These are phyloP conservation scores for Gasteruption jaculator DNA, from an alignment of 2,888 invertebrate species.

Conservation along the genomic window DNA sequence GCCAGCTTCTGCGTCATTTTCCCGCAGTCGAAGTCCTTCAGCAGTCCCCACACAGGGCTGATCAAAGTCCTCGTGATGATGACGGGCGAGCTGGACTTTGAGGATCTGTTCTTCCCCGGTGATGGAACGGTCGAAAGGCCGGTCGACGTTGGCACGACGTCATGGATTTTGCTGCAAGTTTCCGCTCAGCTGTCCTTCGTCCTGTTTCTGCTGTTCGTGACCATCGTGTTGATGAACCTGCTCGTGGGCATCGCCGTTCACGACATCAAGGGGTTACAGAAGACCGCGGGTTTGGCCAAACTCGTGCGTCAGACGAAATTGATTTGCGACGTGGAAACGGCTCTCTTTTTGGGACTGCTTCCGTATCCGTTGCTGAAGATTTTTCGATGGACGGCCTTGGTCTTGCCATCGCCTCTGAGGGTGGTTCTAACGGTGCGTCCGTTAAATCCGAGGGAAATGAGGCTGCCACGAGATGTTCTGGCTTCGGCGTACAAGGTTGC, in stretches of 20 bases:
- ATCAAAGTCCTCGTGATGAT: constrained; percentile 85
- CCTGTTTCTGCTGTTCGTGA: constrained; percentile 75
- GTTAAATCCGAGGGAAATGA: constrained; percentile 76
- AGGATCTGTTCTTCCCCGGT: constrained; percentile 58
- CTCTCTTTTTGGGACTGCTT: constrained; percentile 73
- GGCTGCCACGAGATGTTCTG: constrained; percentile 74
- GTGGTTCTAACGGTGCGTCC: constrained; percentile 81
- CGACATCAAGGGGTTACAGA: constrained; percentile 80
- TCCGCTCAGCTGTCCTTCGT: constrained; percentile 81
- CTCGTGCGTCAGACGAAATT: constrained; percentile 80
- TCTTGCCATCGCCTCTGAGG: constrained; percentile 76
- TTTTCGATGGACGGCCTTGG: constrained; percentile 72
- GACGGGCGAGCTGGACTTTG: constrained; percentile 80
- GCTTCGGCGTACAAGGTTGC: constrained; percentile 79
- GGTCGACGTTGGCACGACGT: constrained; percentile 34
- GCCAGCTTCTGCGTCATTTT: constrained; percentile 86
- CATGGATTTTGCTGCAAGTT: constrained; percentile 65
- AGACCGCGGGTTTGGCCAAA: constrained; percentile 80
- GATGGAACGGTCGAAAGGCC: constrained; percentile 70
- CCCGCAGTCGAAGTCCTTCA: constrained; percentile 75
- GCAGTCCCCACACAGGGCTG: constrained; percentile 79
- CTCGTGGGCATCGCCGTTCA: constrained; percentile 84
- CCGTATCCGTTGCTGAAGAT: constrained; percentile 72
- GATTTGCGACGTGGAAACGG: constrained; percentile 81
- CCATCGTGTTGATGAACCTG: constrained; percentile 81